A percentile compares a stretch with the other conserved stretches of the same genome.
These are phyloP conservation scores for Anoplolepis gracilipes DNA, from an alignment of 1,140 invertebrate genomes.

Conservation along the genomic window DNA sequence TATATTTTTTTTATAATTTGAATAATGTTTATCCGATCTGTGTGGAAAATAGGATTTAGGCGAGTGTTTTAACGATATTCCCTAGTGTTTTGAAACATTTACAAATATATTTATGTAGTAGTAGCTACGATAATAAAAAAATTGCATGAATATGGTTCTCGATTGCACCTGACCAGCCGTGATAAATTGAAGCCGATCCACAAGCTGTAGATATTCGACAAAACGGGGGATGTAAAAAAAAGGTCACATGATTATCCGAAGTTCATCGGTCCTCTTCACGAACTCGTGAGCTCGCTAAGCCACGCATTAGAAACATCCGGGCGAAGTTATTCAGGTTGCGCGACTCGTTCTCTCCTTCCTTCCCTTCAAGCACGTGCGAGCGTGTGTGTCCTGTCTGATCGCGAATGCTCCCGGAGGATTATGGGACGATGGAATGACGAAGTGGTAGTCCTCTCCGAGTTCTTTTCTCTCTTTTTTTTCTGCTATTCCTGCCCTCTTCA, in stretches of 20 bases:
- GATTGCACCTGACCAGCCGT: slow-evolving; percentile 39
- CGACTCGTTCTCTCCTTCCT: slow-evolving; percentile 69
- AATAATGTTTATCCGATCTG: neutral
- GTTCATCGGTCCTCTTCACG: slow-evolving; percentile 74
- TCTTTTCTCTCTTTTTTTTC: slow-evolving; percentile 37
- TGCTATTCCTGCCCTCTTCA: neutral
- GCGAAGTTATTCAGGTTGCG: slow-evolving; percentile 77
- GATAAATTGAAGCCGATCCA: slow-evolving; percentile 19
- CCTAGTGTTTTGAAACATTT: neutral
- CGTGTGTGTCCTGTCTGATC: slow-evolving; percentile 74
- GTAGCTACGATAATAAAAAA: neutral
- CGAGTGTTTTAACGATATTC: neutral
- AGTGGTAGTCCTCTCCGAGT: slow-evolving; percentile 56
- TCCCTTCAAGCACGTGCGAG: slow-evolving; percentile 35
- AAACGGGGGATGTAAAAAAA: neutral
- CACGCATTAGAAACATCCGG: slow-evolving; percentile 79
- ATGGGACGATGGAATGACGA: slow-evolving; percentile 75
- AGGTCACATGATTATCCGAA: slow-evolving; percentile 71
- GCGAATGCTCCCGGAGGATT: slow-evolving; percentile 79
- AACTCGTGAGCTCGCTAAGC: slow-evolving; percentile 74
- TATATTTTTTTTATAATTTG: neutral
- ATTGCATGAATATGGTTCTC: neutral
- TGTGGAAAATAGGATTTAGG: neutral
- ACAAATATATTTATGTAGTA: neutral
- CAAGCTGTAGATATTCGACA: neutral